Evolutionary conservation across 2,113 vertebrate genomes (phyloP).

Genomic region (Phylloscopus whistleri): DNA sequence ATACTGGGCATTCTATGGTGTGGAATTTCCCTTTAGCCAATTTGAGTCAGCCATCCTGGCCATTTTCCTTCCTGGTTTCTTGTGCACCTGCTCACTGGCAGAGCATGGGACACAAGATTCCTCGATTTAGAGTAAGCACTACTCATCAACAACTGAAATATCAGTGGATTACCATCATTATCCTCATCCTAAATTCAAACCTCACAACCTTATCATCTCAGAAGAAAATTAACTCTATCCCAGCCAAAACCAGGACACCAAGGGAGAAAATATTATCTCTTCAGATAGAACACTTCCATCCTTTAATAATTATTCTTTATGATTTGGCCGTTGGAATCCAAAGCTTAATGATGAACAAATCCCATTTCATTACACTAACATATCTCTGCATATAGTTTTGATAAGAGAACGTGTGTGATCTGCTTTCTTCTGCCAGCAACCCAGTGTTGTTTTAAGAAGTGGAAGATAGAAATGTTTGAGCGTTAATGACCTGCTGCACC

Average conservation of each 20-base stretch:
- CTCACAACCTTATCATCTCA: no score
- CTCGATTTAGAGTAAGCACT: accelerated
- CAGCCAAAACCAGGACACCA: neutral
- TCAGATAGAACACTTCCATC: neutral
- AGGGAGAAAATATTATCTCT: neutral
- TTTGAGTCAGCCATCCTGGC: no score
- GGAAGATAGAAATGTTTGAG: neutral
- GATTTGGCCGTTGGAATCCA: neutral
- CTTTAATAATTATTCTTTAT: neutral
- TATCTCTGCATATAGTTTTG: neutral
- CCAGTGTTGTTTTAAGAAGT: neutral
- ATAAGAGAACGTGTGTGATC: accelerated
- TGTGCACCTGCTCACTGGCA: neutral
- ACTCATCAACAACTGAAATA: no score
- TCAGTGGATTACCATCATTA: neutral
- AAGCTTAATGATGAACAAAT: neutral
- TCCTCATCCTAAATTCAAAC: neutral
- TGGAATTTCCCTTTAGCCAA: neutral
- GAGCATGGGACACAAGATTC: neutral
- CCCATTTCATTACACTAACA: neutral
- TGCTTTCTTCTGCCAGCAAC: neutral
- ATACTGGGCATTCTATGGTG: accelerated
- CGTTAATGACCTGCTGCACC: neutral
- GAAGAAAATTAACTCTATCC: neutral
- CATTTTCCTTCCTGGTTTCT: neutral